phyloP scores from a whole-genome alignment of 2,113 vertebrate species.

The Zapus hudsonius region DNA sequence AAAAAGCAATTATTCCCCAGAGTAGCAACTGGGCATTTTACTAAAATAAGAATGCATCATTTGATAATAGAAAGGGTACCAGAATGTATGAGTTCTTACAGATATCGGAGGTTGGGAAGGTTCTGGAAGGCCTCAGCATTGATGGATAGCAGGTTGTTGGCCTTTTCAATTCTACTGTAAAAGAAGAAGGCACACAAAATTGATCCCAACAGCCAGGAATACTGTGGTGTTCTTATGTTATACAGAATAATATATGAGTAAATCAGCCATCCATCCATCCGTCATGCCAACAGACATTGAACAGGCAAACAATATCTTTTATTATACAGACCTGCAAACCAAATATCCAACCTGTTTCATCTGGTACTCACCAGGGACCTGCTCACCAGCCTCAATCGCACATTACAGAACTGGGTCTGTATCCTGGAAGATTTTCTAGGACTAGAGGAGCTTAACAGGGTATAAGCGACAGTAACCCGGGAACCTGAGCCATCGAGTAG shows the following conservation, averaged over 20 bases:
- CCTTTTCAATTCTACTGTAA: constrained; percentile 90
- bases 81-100: constrained; percentile 85
- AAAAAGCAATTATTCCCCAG: constrained; percentile 2
- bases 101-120: constrained; percentile 88
- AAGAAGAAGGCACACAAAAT: constrained; percentile 58
- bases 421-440: neutral
- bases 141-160: constrained; percentile 87
- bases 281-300: constrained; percentile 9
- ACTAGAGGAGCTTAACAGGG: neutral
- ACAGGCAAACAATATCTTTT: neutral
- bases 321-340: neutral
- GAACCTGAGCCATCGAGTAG: neutral
- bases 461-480: neutral
- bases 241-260: neutral
- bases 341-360: neutral
- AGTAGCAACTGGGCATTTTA: constrained; percentile 21
- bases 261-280: neutral
- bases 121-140: constrained; percentile 87
- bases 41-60: neutral
- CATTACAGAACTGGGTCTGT: neutral
- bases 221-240: neutral
- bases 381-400: neutral
- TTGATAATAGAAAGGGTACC: neutral
- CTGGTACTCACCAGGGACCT: neutral
- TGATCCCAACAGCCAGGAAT: neutral